Percentiles rank a stretch among this genome's conserved stretches.
Conservation (phyloP, 2,888 invertebrate species). For the Antitype chi region DNA sequence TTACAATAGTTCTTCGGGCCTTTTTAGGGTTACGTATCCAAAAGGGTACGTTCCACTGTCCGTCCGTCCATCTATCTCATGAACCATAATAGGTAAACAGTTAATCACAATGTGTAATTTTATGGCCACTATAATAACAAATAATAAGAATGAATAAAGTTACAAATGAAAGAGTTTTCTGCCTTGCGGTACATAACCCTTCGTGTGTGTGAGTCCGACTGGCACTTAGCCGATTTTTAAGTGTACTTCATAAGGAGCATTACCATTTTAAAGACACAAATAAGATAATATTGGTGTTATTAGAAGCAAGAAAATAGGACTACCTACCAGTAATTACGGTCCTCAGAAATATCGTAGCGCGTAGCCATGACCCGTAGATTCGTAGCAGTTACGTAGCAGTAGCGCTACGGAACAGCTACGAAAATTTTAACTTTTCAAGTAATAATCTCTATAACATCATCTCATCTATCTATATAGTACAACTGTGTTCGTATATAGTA, state of each 20-base stretch:
- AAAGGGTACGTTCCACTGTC: no score
- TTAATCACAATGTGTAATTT: no score
- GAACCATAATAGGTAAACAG: no score
- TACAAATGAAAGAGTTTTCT: no score
- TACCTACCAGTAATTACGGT: not conserved
- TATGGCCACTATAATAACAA: no score
- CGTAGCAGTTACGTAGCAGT: conserved; percentile 3
- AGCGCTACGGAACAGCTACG: conserved; percentile 11
- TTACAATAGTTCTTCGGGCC: not conserved
- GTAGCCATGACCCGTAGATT: conserved; percentile 9
- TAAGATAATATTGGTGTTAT: not conserved
- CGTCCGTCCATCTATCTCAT: no score
- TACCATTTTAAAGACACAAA: not conserved
- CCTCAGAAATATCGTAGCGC: conserved; percentile 2
- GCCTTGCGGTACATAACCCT: no score
- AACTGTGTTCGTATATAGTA: not conserved
- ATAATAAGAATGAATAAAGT: no score
- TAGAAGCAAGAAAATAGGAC: not conserved
- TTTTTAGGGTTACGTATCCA: not conserved
- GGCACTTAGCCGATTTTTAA: not conserved
- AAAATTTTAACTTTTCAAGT: not conserved
- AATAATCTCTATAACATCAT: not conserved
- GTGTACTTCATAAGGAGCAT: no score
- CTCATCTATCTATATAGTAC: no score
- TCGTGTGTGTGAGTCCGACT: no score